Evolutionary conservation across 1,140 invertebrate species (phyloP).

Genomic region (Harlomillsia oculata): DNA sequence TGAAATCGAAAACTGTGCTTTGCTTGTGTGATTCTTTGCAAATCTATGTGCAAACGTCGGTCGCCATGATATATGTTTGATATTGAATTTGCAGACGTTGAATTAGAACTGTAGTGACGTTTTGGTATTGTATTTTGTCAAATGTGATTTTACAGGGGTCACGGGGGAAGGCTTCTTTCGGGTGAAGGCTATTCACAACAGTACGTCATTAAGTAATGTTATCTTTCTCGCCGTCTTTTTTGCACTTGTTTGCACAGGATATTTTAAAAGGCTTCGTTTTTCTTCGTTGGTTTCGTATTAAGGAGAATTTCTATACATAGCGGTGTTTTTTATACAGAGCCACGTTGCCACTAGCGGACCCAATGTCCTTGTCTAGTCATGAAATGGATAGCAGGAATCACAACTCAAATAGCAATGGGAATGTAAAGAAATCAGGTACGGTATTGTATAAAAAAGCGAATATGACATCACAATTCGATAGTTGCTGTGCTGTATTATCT

Average conservation of each 20-base stretch:
- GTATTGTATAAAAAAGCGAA: background rate
- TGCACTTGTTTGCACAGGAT: background rate
- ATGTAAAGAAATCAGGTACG: conserved; percentile 26
- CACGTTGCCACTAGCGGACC: conserved; percentile 62
- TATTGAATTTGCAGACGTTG: too few relatives aligned
- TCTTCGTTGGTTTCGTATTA: background rate
- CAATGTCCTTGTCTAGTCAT: conserved; percentile 45
- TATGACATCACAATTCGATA: background rate
- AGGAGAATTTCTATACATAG: too few relatives aligned
- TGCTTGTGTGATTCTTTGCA: too few relatives aligned
- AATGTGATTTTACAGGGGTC: conserved; percentile 34
- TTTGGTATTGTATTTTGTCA: conserved; percentile 9
- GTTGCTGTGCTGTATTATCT: background rate
- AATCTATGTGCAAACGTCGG: too few relatives aligned
- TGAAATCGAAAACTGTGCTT: background rate
- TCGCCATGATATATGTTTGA: too few relatives aligned
- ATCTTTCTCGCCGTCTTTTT: background rate
- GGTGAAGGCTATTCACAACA: conserved; percentile 36
- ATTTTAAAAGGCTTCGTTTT: background rate
- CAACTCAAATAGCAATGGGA: conserved; percentile 31
- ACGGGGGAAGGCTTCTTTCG: conserved; percentile 34
- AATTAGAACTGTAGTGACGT: too few relatives aligned
- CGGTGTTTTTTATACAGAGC: conserved; percentile 58
- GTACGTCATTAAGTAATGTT: conserved; percentile 24
- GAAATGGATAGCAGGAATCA: conserved; percentile 49